phyloP scores from a whole-genome alignment of 2,888 invertebrate genomes.

The Campoplex capitator region DNA sequence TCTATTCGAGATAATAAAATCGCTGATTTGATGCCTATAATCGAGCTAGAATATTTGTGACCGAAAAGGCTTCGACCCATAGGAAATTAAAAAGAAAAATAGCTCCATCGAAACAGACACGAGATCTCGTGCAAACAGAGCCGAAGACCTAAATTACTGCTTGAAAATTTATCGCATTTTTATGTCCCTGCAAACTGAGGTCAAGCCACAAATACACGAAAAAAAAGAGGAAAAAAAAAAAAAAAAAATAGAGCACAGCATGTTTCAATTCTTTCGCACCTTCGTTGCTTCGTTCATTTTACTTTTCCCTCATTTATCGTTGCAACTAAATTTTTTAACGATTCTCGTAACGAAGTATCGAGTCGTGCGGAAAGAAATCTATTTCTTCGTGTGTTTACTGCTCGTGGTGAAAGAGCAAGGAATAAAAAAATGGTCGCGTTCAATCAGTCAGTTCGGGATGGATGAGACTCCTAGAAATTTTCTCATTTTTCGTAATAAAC shows the following conservation, averaged over 20 bases:
- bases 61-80: background rate
- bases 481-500: background rate
- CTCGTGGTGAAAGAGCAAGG: background rate
- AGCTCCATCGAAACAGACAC: conserved; percentile 7
- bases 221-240: background rate
- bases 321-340: conserved; percentile 7
- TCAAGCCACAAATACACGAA: conserved; percentile 4
- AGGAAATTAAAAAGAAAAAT: conserved; percentile 18
- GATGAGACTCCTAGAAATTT: background rate
- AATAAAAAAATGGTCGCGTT: background rate
- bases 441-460: background rate
- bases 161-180: conserved; percentile 43
- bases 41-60: conserved; percentile 17
- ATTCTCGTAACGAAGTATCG: background rate
- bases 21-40: background rate
- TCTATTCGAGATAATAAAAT: background rate
- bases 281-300: conserved; percentile 10
- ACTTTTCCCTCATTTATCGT: conserved; percentile 5
- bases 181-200: conserved; percentile 1
- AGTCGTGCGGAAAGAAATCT: background rate
- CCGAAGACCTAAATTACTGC: conserved; percentile 19
- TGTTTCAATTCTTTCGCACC: background rate
- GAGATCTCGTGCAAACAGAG: conserved; percentile 8
- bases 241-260: too few relatives aligned
- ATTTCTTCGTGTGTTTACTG: background rate